phyloP scores from a whole-genome alignment of 2,113 vertebrate genomes.

The Todiramphus chloris region DNA sequence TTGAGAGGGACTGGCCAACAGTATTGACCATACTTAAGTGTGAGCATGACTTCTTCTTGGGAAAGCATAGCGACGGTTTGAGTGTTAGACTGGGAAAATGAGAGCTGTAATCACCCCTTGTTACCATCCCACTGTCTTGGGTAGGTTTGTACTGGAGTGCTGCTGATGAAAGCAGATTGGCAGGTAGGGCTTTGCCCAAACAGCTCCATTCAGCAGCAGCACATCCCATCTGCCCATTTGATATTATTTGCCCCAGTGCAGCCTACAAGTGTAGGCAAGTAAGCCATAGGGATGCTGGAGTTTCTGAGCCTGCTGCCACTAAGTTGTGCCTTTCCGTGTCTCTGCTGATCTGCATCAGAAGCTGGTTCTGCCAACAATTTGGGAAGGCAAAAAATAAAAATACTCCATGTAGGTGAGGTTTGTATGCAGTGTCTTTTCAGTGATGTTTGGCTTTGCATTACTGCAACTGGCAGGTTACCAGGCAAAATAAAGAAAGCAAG shows the following conservation, averaged over 20 bases:
- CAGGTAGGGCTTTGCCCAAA: neutral
- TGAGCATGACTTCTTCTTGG: neutral
- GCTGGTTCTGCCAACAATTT: neutral
- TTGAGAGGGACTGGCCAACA: neutral
- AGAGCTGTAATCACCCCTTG: neutral
- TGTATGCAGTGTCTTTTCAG: neutral
- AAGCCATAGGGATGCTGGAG: neutral
- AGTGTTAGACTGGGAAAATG: neutral
- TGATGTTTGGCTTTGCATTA: neutral
- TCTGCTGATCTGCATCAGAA: neutral
- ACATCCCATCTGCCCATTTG: neutral
- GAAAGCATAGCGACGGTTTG: neutral
- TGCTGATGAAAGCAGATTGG: neutral
- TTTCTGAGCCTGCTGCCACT: neutral
- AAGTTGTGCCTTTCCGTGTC: neutral
- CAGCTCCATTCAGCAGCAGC: neutral
- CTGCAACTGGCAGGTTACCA: neutral
- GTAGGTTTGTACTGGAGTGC: neutral
- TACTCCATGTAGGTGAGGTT: neutral
- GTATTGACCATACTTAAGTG: neutral
- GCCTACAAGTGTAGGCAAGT: neutral
- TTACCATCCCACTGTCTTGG: neutral
- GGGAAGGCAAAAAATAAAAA: no score
- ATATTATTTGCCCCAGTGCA: neutral
- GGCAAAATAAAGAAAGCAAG: neutral